Evolutionary conservation across 2,113 vertebrate genomes (phyloP).

Genomic region (Semnopithecus entellus): DNA sequence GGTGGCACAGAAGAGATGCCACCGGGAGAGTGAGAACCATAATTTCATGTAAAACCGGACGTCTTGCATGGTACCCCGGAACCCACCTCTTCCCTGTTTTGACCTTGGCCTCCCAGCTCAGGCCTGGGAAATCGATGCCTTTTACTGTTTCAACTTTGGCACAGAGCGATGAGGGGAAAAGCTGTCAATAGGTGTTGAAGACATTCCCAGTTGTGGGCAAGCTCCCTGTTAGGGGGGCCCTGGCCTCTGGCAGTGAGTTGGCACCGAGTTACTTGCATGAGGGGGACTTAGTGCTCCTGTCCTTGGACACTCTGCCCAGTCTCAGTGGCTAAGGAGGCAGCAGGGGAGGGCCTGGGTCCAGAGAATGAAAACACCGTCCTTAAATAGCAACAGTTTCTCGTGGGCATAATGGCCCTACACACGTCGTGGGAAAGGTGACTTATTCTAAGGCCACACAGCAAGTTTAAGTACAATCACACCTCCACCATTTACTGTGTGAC

Average conservation of each 20-base stretch:
- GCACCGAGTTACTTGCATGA: neutral
- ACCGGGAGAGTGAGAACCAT: slow-evolving; percentile 38
- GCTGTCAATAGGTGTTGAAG: slow-evolving; percentile 19
- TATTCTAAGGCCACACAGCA: neutral
- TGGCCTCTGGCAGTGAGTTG: neutral
- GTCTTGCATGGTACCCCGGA: fast-evolving
- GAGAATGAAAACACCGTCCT: neutral
- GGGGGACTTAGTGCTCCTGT: neutral
- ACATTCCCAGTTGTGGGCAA: slow-evolving; percentile 2
- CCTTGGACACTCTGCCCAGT: neutral
- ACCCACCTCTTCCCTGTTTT: neutral
- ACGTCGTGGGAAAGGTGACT: no score
- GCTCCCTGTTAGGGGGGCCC: neutral
- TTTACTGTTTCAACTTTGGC: slow-evolving; percentile 53
- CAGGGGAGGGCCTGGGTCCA: neutral
- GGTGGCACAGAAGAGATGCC: slow-evolving; percentile 37
- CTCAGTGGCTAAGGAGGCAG: neutral
- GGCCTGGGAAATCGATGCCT: neutral
- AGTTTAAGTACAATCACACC: neutral
- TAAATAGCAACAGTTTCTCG: fast-evolving
- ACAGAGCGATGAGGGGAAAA: slow-evolving; percentile 29
- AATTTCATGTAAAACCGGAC: slow-evolving; percentile 35
- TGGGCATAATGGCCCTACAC: fast-evolving
- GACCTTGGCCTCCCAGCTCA: neutral
- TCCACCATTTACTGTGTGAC: neutral